Evolutionary conservation across 2,888 invertebrate genomes (phyloP).

Genomic region (Acrocera orbiculus): DNA sequence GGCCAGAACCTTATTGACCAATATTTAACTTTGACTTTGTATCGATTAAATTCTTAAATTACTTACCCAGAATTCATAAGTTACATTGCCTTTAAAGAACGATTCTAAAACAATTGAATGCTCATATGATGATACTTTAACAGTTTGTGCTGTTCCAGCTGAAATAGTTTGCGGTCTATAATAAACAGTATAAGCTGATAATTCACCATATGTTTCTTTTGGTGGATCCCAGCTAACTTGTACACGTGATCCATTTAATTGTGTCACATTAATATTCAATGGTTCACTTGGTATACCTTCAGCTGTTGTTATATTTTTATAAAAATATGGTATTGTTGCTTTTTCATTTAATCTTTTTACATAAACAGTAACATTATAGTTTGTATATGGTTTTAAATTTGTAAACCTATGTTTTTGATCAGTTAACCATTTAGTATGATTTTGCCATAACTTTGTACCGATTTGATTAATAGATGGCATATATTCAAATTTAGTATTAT

Average conservation of each 20-base stretch:
- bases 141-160: conserved; percentile 20
- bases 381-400: conserved; percentile 47
- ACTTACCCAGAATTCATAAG: conserved; percentile 18
- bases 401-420: conserved; percentile 42
- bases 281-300: conserved; percentile 59
- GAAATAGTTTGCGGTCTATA: conserved; percentile 48
- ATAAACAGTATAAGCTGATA: conserved; percentile 44
- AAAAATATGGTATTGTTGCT: conserved; percentile 42
- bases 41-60: no score
- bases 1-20: no score
- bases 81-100: conserved; percentile 14
- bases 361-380: conserved; percentile 66
- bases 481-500: conserved; percentile 36
- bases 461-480: conserved; percentile 44
- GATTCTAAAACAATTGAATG: conserved; percentile 13
- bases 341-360: conserved; percentile 39
- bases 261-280: conserved; percentile 41
- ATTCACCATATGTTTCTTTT: conserved; percentile 39
- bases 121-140: conserved; percentile 12
- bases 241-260: conserved; percentile 45
- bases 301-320: conserved; percentile 42
- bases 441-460: conserved; percentile 38
- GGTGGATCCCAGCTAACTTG: conserved; percentile 54
- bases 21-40: no score
- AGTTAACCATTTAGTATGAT: conserved; percentile 42